These are phyloP conservation scores for Rhadinocentrus ornatus DNA, from an alignment of 2,797 vertebrate genomes.

Conservation along the genomic window DNA sequence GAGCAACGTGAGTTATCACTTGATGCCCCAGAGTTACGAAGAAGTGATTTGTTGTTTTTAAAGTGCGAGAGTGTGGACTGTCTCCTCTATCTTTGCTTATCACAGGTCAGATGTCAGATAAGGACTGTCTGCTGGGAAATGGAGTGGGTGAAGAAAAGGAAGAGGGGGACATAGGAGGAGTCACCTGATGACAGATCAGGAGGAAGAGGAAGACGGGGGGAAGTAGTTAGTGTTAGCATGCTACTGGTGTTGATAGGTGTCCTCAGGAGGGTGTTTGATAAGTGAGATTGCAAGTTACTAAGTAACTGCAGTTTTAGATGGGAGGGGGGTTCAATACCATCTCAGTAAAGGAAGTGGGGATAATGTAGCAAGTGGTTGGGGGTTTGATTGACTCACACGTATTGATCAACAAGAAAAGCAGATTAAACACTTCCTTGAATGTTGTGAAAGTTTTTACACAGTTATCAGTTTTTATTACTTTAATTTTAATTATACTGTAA, in stretches of 20 bases:
- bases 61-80: conserved; percentile 61
- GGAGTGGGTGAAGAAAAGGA: conserved; percentile 18
- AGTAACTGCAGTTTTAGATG: conserved; percentile 51
- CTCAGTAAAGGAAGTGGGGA: neutral
- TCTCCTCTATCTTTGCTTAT: conserved; percentile 67
- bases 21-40: conserved; percentile 20
- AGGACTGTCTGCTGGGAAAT: conserved; percentile 69
- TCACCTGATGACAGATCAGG: conserved; percentile 65
- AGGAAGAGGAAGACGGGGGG: conserved; percentile 68
- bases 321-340: conserved; percentile 5
- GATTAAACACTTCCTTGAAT: neutral
- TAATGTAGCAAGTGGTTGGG: neutral
- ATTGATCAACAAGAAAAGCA: neutral
- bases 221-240: conserved; percentile 62
- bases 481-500: neutral
- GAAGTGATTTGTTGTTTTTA: conserved; percentile 66
- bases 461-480: neutral
- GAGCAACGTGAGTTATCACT: neutral
- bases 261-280: conserved; percentile 68
- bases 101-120: conserved; percentile 76
- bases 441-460: neutral
- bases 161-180: conserved; percentile 20
- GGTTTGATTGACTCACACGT: conserved; percentile 6
- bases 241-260: conserved; percentile 75
- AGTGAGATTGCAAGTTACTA: conserved; percentile 62